Evolutionary conservation across 2,113 vertebrate species (phyloP), one percentile per base, ranked within the genome.

Genomic region (Heliornis fulica): DNA sequence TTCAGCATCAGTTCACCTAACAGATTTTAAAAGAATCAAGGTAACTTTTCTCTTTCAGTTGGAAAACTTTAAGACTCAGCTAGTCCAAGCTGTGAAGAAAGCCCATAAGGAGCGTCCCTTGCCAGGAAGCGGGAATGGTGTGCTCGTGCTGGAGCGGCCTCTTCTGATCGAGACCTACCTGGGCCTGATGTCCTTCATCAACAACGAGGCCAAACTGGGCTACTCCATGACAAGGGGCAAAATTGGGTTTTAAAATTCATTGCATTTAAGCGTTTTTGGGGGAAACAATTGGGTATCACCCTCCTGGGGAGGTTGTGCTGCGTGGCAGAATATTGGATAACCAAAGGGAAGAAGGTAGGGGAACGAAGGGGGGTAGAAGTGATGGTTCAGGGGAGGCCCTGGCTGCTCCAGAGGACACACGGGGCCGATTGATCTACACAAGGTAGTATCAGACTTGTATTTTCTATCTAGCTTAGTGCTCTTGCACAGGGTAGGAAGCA

Each of bases 141-240:
- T 99, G 45, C 98, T 99, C 72, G 98, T 99, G 91, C 89, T 99
- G 96, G 99, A 99, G 80, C 95, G 98, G 7, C 99, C 99, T 17
- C 98, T 99, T 11, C 98, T 99, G 90, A 99, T 99, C 6, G 99
- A 99, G 98, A 99, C 99, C 84, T 99, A 99, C 81, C 97, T 99
- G 97, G 99, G 99, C 11, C 82, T 99, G 38, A 98, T 99, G 99
- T 99, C 99, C 93, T 99, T 99, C 98, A 99, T 99, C 97, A 99
- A 99, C 98, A 99, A 99, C 0, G 99, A 99, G 96, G 99, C 99
- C 83, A 99, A 99, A 74, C 96, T 99, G 56, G 99, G 99, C 77
- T 99, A 99, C 84, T 99, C 99, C 87, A 99, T 99, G 98, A 99
- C 99, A 16, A 98, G 99, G 11, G 99, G 99, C 89, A 99, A 98